These are phyloP conservation scores for Thyatira batis DNA, from an alignment of 2,888 invertebrate genomes.

Conservation along the genomic window DNA sequence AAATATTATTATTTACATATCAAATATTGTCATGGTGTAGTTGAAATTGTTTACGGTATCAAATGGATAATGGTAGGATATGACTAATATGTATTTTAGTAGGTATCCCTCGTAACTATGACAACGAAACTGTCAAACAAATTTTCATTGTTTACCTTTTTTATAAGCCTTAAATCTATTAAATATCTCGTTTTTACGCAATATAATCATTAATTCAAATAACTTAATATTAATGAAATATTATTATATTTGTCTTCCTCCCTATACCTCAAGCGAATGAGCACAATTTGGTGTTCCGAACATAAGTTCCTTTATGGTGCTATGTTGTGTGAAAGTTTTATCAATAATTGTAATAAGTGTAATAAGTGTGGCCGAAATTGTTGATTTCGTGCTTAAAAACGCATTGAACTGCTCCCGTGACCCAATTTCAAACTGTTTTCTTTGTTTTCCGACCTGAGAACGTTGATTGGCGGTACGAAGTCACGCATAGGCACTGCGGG, in stretches of 20 bases:
- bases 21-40: too few species aligned
- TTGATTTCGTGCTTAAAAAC: slow-evolving; percentile 16
- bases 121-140: slow-evolving; percentile 52
- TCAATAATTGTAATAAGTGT: too few species aligned
- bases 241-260: neutral
- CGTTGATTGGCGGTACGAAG: slow-evolving; percentile 1
- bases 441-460: slow-evolving; percentile 38
- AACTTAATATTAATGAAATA: neutral
- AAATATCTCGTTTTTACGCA: neutral
- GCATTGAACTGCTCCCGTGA: slow-evolving; percentile 45
- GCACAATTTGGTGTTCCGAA: neutral
- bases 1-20: too few species aligned
- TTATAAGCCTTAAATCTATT: slow-evolving; percentile 15
- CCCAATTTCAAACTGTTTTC: slow-evolving; percentile 44
- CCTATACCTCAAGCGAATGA: neutral
- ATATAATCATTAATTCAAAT: neutral
- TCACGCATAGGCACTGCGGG: neutral
- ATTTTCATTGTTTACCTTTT: slow-evolving; percentile 26
- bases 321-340: slow-evolving; percentile 36
- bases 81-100: slow-evolving; percentile 1
- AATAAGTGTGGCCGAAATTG: slow-evolving; percentile 20
- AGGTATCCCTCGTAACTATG: slow-evolving; percentile 43
- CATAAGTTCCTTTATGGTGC: neutral
- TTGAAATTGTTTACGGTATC: too few species aligned
- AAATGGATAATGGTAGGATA: too few species aligned